Conservation (phyloP, 2,888 invertebrate species). For the Agrypnus murinus region DNA sequence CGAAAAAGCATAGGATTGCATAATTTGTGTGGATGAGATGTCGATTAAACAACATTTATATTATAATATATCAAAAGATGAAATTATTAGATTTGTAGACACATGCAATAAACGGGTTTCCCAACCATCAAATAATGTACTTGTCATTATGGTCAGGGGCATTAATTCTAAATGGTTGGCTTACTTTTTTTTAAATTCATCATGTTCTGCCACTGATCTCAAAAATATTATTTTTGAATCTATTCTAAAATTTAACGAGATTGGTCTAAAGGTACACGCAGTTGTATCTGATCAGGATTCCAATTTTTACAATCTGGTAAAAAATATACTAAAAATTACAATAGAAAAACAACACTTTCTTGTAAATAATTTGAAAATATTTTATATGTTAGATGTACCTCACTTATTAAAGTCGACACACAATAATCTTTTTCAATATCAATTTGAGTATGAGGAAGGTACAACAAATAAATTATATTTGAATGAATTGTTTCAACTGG, state of each 20-base stretch:
- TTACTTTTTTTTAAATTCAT: not conserved
- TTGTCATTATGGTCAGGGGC: slow-evolving; percentile 2
- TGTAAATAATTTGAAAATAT: too few species aligned
- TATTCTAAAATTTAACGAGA: not conserved
- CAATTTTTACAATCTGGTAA: slow-evolving; percentile 34
- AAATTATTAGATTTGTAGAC: slow-evolving; percentile 4
- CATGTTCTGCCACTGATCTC: not conserved
- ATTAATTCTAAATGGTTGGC: slow-evolving; percentile 1
- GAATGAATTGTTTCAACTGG: slow-evolving; percentile 30
- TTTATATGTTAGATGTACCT: slow-evolving; percentile 37
- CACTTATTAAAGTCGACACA: too few species aligned
- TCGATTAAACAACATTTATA: too few species aligned
- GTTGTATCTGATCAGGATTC: slow-evolving; percentile 44
- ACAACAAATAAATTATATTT: slow-evolving; percentile 28
- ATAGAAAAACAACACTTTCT: slow-evolving; percentile 29
- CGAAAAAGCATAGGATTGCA: too few species aligned
- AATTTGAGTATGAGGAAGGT: slow-evolving; percentile 22
- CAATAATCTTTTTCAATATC: slow-evolving; percentile 46
- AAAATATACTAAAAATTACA: too few species aligned
- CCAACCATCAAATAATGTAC: not conserved
- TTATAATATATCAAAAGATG: too few species aligned
- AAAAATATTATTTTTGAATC: too few species aligned
- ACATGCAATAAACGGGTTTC: not conserved
- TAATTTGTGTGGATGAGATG: too few species aligned
- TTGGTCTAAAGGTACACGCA: slow-evolving; percentile 10